Evolutionary conservation across 1,140 invertebrate genomes (phyloP), one percentile per base, ranked within the genome.

Genomic region (Alviniconcha marisindica): DNA sequence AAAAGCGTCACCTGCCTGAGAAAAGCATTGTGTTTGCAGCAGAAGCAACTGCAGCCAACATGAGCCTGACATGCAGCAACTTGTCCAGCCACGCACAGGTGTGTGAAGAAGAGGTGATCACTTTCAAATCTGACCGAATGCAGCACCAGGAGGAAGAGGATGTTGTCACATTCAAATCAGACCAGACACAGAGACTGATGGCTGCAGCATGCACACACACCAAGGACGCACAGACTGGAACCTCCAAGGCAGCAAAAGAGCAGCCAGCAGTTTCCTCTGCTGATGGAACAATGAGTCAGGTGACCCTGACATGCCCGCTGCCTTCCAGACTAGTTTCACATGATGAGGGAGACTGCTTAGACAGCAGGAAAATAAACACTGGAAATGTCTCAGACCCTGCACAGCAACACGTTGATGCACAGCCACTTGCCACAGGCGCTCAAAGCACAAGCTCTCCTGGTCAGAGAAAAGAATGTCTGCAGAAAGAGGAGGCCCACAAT

Each of bases 11-110:
- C 7, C 36, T 40, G 36, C 12, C 33, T 7, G 69, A 71, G 69
- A 71, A 71, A 71, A 71, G 69, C 36, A 24, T 40, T 40, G 69
- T 71, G 14, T 71, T 71, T 51, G 42, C 42, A 76, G 28, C 21
- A 51, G 73, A 76, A 76, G 73, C 40, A 3, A 76, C 73, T 28
- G 73, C 3, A 33, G 44, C 42, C 44, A 76, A 54, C 44, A 76
- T 76, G 42, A 76, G 44, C n/a, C 69, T 71, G 36, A 71, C 38
- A 10, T 71, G 69, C 28, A 18, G 15, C 36, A 33, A 71, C 24
- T 2, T 71, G 15, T 24, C 38, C 36, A n/a, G n/a, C n/a, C 31
- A 21, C 14, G 36, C 36, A 18, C 24, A 71, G 69, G 44, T 10
- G 44, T 48, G 18, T 5, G 7, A 48, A 48, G 18, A 18, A 48